Conservation (phyloP, 2,888 invertebrate species). For the Halictus quadricinctus region DNA sequence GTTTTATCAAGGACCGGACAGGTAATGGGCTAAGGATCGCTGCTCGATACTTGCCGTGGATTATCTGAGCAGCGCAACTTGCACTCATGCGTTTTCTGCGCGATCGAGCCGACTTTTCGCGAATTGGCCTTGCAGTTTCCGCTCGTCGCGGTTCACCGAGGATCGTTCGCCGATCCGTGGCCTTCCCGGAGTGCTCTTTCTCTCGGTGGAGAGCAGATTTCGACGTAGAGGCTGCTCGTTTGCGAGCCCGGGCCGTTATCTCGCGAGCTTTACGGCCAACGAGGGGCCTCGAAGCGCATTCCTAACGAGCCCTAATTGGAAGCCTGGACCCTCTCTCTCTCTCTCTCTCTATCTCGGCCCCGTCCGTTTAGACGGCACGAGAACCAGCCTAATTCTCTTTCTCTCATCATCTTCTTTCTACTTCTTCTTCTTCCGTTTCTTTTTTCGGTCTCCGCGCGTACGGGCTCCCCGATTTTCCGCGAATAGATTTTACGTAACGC, state of each 20-base stretch:
- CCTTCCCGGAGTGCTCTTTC: slow-evolving; percentile 8
- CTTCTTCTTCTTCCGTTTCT: not conserved
- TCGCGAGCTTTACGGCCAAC: slow-evolving; percentile 49
- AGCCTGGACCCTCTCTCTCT: slow-evolving; percentile 57
- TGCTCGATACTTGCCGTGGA: not conserved
- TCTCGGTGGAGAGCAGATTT: slow-evolving; percentile 22
- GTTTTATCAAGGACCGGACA: not conserved
- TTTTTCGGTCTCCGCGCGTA: not conserved
- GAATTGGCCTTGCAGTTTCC: not conserved
- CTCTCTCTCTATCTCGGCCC: slow-evolving; percentile 6
- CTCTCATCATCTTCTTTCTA: not conserved
- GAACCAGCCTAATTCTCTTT: slow-evolving; percentile 20
- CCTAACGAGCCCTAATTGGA: slow-evolving; percentile 74
- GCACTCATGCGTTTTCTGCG: not conserved
- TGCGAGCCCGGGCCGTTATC: slow-evolving; percentile 46
- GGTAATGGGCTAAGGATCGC: not conserved
- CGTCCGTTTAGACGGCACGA: slow-evolving; percentile 54
- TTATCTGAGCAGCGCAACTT: not conserved
- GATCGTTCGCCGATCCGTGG: not conserved
- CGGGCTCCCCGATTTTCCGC: slow-evolving; percentile 29
- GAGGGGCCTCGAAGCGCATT: slow-evolving; percentile 55
- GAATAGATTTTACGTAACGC: slow-evolving; percentile 41
- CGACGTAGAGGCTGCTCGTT: slow-evolving; percentile 27
- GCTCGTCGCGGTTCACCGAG: not conserved
- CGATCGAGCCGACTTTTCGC: not conserved